phyloP scores from a whole-genome alignment of 30 jellyfish, hydroid and myxozoan genomes.

The Aurelia sp. region DNA sequence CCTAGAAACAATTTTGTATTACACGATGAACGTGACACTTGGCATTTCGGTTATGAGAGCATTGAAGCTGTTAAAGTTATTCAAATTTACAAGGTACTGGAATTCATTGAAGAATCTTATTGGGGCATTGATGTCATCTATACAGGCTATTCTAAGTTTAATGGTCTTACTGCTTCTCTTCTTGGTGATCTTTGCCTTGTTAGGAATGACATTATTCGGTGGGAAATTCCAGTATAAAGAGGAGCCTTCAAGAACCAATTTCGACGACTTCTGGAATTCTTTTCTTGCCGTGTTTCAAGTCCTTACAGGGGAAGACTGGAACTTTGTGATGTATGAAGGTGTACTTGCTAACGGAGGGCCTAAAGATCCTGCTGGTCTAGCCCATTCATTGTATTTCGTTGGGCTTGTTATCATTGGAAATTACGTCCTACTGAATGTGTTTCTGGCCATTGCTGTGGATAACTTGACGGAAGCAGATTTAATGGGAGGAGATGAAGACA shows the following conservation, averaged over 20 bases:
- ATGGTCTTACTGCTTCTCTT: slow-evolving; percentile 84
- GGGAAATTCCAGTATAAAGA: slow-evolving; percentile 89
- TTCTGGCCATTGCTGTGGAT: slow-evolving; percentile 94
- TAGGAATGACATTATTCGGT: slow-evolving; percentile 97
- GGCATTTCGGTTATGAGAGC: slow-evolving; percentile 99
- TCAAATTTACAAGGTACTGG: slow-evolving; percentile 98
- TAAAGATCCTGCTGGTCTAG: slow-evolving; percentile 68
- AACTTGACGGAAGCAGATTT: slow-evolving; percentile 78
- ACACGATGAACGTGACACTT: slow-evolving; percentile 67
- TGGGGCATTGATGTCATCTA: slow-evolving; percentile 85
- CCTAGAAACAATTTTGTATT: slow-evolving; percentile 73
- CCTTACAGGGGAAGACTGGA: slow-evolving; percentile 94
- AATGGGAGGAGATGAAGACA: slow-evolving; percentile 71
- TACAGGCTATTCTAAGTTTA: slow-evolving; percentile 88
- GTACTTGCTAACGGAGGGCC: slow-evolving; percentile 93
- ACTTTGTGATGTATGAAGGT: slow-evolving; percentile 90
- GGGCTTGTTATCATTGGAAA: slow-evolving; percentile 81
- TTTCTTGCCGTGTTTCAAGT: slow-evolving; percentile 98
- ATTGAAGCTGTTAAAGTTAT: slow-evolving; percentile 79
- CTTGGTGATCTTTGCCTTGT: slow-evolving; percentile 91
- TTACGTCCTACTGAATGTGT: slow-evolving; percentile 86
- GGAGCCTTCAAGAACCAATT: slow-evolving; percentile 88
- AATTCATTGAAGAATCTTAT: slow-evolving; percentile 89
- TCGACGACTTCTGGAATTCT: slow-evolving; percentile 96
- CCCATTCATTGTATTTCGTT: slow-evolving; percentile 74